These are phyloP conservation scores for Delia radicum DNA, from an alignment of 1,140 invertebrate genomes.

Conservation along the genomic window DNA sequence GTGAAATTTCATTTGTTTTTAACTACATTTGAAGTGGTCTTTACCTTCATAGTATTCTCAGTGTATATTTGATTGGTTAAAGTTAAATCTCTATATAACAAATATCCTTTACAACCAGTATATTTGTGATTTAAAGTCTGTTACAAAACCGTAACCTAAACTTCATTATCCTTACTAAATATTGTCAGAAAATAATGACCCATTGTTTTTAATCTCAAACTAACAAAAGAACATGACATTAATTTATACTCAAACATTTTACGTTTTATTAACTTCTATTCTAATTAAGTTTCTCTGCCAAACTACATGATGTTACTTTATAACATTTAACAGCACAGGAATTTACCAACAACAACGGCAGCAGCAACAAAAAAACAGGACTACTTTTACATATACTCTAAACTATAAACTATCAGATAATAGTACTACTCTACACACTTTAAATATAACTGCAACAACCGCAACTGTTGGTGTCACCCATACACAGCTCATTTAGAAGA, in stretches of 20 bases:
- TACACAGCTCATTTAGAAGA: background rate
- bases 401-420: background rate
- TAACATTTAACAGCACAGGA: background rate
- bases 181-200: background rate
- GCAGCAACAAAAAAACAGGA: background rate
- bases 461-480: background rate
- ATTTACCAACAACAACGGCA: background rate
- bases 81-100: too few species aligned
- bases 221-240: background rate
- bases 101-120: too few species aligned
- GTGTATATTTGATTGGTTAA: too few species aligned
- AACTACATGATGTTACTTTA: background rate
- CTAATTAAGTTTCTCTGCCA: background rate
- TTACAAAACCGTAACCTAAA: too few species aligned
- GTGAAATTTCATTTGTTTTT: too few species aligned
- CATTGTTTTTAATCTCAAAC: background rate
- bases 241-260: background rate
- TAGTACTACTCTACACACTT: too few species aligned
- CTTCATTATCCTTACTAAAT: too few species aligned
- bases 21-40: too few species aligned
- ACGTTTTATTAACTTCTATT: background rate
- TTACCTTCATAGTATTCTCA: too few species aligned
- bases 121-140: too few species aligned
- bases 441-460: background rate
- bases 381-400: background rate